Conservation (phyloP, 2,797 vertebrate genomes). For the Aselliscus stoliczkanus region DNA sequence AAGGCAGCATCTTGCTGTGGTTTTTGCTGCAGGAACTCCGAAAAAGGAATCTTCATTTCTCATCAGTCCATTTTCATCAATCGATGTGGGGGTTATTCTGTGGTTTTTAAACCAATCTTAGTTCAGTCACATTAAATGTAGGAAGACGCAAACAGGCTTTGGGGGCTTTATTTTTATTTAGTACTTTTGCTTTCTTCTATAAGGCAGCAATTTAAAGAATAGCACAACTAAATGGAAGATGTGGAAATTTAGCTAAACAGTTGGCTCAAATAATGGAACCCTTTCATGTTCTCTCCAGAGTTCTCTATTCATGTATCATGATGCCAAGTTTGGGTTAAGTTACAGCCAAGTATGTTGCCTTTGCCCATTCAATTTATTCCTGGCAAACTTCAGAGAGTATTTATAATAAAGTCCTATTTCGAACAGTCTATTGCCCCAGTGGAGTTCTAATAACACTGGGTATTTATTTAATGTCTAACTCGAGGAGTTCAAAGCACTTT, state of each 20-base stretch:
- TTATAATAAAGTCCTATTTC: constrained; percentile 53
- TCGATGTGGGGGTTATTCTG: neutral
- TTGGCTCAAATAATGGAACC: constrained; percentile 32
- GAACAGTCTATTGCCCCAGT: constrained; percentile 34
- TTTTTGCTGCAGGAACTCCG: neutral
- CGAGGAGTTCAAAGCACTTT: constrained; percentile 67
- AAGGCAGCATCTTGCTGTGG: fast-evolving
- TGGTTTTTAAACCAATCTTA: constrained; percentile 8
- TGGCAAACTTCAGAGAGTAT: constrained; percentile 39
- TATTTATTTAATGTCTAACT: constrained; percentile 74
- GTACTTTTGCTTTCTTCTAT: neutral
- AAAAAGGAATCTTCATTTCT: neutral
- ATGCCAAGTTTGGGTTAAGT: constrained; percentile 56
- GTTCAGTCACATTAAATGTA: neutral
- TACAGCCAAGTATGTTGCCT: constrained; percentile 47
- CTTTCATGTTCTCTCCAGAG: neutral
- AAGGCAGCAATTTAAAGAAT: neutral
- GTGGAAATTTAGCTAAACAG: constrained; percentile 36
- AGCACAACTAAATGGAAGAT: neutral
- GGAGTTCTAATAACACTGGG: constrained; percentile 59
- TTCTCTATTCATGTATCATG: constrained; percentile 41
- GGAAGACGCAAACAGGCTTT: neutral
- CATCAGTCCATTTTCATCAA: neutral
- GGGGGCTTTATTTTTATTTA: neutral
- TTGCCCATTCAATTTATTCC: constrained; percentile 60